Evolutionary conservation across 2,797 vertebrate genomes (phyloP).

Genomic region (Craterocephalus amniculus): DNA sequence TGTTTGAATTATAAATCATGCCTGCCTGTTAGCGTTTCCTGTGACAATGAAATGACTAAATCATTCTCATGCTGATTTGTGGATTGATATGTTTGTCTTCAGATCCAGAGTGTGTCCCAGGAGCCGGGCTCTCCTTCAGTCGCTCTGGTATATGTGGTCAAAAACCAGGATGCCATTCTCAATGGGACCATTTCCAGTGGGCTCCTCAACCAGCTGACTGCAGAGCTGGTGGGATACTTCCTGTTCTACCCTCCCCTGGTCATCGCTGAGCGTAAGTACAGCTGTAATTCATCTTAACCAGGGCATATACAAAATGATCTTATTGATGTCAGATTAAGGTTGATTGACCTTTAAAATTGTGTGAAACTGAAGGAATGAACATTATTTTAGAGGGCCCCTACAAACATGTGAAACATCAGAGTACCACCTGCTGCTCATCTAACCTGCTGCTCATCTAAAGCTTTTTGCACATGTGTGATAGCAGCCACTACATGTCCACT

Average conservation of each 20-base stretch:
- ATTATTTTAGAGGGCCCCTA: not conserved
- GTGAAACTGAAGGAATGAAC: not conserved
- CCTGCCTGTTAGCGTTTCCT: constrained; percentile 13
- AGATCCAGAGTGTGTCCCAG: constrained; percentile 92
- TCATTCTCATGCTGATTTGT: not conserved
- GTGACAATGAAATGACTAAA: constrained; percentile 23
- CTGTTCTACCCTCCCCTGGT: constrained; percentile 94
- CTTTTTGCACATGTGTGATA: not conserved
- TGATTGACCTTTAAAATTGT: not conserved
- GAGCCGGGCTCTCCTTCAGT: constrained; percentile 86
- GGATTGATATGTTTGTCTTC: constrained; percentile 38
- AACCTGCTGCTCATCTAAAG: not conserved
- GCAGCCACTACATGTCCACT: not conserved
- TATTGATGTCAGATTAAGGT: not conserved
- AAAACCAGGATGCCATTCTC: constrained; percentile 88
- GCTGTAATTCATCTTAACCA: not conserved
- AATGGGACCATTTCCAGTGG: constrained; percentile 92
- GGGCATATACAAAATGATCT: not conserved
- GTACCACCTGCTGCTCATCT: not conserved
- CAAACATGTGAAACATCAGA: not conserved
- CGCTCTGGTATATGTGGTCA: constrained; percentile 92
- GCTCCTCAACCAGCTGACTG: constrained; percentile 94
- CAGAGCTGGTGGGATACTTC: constrained; percentile 96
- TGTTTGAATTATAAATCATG: constrained; percentile 51
- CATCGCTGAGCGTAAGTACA: constrained; percentile 94